Percentiles rank a stretch among this genome's conserved stretches.
Evolutionary conservation across 2,113 vertebrate species (phyloP).

Genomic region (Aleadryas rufinucha): DNA sequence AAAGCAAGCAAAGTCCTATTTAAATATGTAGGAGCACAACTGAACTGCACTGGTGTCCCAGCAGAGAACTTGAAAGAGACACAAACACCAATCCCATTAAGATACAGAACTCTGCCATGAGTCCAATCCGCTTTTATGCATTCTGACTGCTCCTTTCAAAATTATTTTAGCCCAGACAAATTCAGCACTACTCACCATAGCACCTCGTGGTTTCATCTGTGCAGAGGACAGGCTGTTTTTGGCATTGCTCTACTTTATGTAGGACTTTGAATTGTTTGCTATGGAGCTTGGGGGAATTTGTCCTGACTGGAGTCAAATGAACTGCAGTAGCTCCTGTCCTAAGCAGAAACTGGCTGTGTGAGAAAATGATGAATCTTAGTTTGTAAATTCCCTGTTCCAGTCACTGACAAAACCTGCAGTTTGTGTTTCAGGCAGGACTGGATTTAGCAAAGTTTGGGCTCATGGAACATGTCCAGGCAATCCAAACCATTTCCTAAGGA

Average conservation of each 20-base stretch:
- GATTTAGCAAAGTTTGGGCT: background rate
- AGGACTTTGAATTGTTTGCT: background rate
- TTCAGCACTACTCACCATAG: background rate
- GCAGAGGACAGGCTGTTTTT: background rate
- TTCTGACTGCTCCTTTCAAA: background rate
- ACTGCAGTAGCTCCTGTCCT: background rate
- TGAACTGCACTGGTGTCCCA: background rate
- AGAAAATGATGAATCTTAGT: background rate
- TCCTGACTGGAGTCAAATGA: background rate
- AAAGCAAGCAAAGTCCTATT: background rate
- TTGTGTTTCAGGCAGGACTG: background rate
- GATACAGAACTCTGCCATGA: background rate
- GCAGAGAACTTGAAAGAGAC: background rate
- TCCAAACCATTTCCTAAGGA: background rate
- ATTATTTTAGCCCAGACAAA: background rate
- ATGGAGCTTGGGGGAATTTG: background rate
- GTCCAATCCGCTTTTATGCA: background rate
- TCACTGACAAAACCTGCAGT: background rate
- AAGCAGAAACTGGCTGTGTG: background rate
- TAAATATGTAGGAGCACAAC: background rate
- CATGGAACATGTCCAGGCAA: background rate
- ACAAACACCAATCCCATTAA: background rate
- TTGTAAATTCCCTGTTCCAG: background rate
- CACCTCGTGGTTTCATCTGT: background rate
- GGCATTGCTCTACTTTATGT: background rate